Evolutionary conservation across 2,113 vertebrate genomes (phyloP).

Genomic region (Podarcis cretensis): DNA sequence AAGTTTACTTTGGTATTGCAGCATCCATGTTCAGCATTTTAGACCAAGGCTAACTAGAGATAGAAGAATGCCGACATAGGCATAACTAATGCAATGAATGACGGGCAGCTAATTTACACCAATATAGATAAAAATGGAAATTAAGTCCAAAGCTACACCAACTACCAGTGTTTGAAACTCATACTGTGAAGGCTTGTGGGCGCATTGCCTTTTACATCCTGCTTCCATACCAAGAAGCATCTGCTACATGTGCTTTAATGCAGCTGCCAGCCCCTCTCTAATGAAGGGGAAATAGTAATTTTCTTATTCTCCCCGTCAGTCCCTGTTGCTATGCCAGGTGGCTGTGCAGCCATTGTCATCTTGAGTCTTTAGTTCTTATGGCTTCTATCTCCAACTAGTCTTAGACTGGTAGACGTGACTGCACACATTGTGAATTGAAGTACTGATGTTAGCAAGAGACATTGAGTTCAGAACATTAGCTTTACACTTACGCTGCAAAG

Average conservation of each 20-base stretch:
- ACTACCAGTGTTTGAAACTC: background rate
- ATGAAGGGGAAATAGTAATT: background rate
- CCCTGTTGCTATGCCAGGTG: background rate
- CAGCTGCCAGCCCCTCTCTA: background rate
- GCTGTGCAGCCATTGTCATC: background rate
- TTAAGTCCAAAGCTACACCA: background rate
- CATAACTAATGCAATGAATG: constrained; percentile 28
- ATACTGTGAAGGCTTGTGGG: background rate
- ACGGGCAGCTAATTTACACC: constrained; percentile 15
- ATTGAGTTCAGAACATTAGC: background rate
- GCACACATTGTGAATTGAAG: background rate
- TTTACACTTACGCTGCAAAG: background rate
- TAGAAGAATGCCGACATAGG: background rate
- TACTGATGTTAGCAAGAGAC: background rate
- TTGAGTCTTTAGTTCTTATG: constrained; percentile 2
- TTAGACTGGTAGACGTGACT: background rate
- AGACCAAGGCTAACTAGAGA: constrained; percentile 30
- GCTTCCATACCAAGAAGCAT: background rate
- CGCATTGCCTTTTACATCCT: background rate
- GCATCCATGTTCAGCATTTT: constrained; percentile 14
- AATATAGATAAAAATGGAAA: constrained; percentile 59
- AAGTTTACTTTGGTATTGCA: constrained; percentile 42
- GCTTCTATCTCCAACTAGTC: background rate
- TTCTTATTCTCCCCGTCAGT: background rate
- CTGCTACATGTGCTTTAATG: background rate